phyloP scores from a whole-genome alignment of 1,140 invertebrate species.

The Archegozetes longisetosus region DNA sequence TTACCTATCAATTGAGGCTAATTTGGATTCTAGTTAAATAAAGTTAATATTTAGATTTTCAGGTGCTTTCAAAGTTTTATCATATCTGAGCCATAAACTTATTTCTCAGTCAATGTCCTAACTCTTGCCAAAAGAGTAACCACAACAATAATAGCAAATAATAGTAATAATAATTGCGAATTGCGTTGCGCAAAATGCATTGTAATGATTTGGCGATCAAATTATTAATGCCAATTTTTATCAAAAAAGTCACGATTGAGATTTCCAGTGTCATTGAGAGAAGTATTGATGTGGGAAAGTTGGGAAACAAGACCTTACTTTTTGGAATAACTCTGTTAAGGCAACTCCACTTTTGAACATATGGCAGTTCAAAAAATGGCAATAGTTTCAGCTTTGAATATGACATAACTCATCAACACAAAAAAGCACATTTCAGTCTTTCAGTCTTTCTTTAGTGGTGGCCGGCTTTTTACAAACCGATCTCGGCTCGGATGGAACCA shows the following conservation, averaged over 20 bases:
- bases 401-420: slow-evolving; percentile 4
- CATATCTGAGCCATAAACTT: background rate
- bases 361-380: background rate
- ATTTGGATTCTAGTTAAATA: no score
- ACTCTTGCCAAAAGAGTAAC: background rate
- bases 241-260: background rate
- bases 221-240: background rate
- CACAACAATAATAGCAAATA: slow-evolving; percentile 26
- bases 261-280: background rate
- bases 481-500: slow-evolving; percentile 1
- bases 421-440: background rate
- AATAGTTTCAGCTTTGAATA: background rate
- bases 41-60: background rate
- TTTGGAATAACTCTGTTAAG: no score
- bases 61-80: background rate
- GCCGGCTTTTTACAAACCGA: background rate
- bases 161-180: background rate
- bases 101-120: background rate
- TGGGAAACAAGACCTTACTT: no score
- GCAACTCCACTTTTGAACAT: background rate
- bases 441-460: background rate
- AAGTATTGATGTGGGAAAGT: slow-evolving; percentile 6
- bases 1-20: no score
- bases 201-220: background rate
- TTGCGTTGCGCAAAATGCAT: no score